phyloP scores from a whole-genome alignment of 2,888 invertebrate species.

The Pristionchus fissidentatus region DNA sequence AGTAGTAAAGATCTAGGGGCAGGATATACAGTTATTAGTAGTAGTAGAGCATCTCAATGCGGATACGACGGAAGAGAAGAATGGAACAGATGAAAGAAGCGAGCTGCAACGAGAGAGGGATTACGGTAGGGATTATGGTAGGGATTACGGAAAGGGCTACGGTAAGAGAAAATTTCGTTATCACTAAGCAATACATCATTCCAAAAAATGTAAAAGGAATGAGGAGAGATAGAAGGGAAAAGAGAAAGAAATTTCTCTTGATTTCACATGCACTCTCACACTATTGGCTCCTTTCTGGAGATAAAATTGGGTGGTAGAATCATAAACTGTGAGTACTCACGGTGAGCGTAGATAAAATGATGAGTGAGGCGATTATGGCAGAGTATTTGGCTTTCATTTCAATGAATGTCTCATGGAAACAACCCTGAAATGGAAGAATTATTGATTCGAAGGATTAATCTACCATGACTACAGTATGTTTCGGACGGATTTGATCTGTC shows the following conservation, averaged over 20 bases:
- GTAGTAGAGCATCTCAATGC: slow-evolving; percentile 69
- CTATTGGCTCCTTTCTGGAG: too few relatives aligned
- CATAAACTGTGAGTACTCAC: slow-evolving; percentile 46
- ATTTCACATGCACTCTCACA: too few relatives aligned
- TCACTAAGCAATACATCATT: background rate
- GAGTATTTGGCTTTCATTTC: slow-evolving; percentile 62
- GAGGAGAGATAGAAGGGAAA: too few relatives aligned
- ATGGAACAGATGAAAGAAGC: slow-evolving; percentile 58
- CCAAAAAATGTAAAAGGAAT: background rate
- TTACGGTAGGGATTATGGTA: background rate
- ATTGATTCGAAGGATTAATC: too few relatives aligned
- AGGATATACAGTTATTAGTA: slow-evolving; percentile 58
- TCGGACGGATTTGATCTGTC: background rate
- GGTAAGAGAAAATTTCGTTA: slow-evolving; percentile 32
- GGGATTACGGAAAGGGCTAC: background rate
- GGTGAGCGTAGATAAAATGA: slow-evolving; percentile 56
- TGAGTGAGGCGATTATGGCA: slow-evolving; percentile 58
- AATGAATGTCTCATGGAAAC: slow-evolving; percentile 57
- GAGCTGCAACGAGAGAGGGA: slow-evolving; percentile 63
- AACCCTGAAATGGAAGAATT: slow-evolving; percentile 58
- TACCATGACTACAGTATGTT: too few relatives aligned
- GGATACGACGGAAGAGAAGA: slow-evolving; percentile 64
- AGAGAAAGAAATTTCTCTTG: too few relatives aligned
- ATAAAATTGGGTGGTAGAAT: background rate
- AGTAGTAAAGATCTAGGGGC: slow-evolving; percentile 15